A percentile compares a stretch with the other conserved stretches of the same genome.
Conservation (phyloP, 2,797 vertebrate genomes). For the Bradypus variegatus region DNA sequence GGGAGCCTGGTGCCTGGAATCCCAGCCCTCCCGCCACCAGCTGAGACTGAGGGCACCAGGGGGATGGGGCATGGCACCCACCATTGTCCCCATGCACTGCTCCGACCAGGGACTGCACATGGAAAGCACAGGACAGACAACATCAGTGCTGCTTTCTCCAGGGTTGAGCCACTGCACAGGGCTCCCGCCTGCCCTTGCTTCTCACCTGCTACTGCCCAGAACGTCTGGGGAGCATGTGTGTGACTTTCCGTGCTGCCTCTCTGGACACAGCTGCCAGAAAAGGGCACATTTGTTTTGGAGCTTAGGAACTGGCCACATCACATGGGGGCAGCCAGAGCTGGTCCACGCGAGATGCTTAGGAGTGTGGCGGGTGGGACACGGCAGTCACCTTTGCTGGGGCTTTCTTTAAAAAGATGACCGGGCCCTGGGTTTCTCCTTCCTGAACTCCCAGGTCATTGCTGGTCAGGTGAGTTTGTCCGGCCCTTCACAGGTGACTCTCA, state of each 20-base stretch:
- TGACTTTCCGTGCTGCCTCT: background rate
- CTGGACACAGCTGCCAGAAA: background rate
- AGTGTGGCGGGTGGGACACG: background rate
- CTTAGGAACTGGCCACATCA: background rate
- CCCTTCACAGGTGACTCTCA: too few species aligned
- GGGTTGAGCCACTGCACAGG: too few species aligned
- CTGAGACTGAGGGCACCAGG: background rate
- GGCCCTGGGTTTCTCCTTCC: too few species aligned
- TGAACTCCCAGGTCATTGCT: too few species aligned
- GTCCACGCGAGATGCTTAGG: too few species aligned
- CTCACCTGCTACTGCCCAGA: fast-evolving
- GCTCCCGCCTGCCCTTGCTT: background rate
- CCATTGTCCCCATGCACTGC: too few species aligned
- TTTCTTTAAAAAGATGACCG: too few species aligned
- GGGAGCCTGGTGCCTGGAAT: background rate
- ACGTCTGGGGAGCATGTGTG: background rate
- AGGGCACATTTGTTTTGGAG: background rate
- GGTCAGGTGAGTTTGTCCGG: too few species aligned
- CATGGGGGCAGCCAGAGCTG: too few species aligned
- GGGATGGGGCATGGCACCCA: too few species aligned
- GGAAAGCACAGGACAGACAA: fast-evolving
- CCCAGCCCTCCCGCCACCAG: background rate
- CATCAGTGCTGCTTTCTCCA: background rate
- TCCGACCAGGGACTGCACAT: background rate
- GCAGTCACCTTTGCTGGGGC: too few species aligned